Evolutionary conservation across 1,140 invertebrate genomes (phyloP), one percentile per base, ranked within the genome.

Genomic region (Musca domestica): DNA sequence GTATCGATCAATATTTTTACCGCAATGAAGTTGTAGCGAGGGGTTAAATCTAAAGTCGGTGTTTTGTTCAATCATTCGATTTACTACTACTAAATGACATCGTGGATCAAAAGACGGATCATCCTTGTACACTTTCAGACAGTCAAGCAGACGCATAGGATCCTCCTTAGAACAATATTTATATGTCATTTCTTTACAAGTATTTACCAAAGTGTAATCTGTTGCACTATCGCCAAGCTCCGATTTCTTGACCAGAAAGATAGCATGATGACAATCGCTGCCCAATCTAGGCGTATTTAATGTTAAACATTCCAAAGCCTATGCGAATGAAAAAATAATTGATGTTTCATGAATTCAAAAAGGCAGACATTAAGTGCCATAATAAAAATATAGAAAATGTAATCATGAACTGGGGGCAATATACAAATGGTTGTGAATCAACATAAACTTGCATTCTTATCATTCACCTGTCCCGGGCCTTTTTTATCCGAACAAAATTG

Each of bases 41-140:
- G 93, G 92, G 85, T 99, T 98, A 56, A 99, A 90, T 71, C 96
- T 87, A 74, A 94, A 94, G 83, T 99, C 96, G 52, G 89, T 87
- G 80, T 94, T 95, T 83, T 96, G 94, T 81, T 95, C 94, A 66
- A 95, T 91, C 88, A 98, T 92, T 77, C 97, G 86, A 80, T 91
- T 90, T 9, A 94, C 85, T 3, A 99, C 90, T 14, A 98, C 87
- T 63, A 89, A 84, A 75, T 92, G 90, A 81, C 98, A 99, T 64
- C 90, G 90, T 65, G 89, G 87, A 79, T 96, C 92, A 83, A 96
- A 98, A 22, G 86, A 87, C 19, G 85, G 82, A 72, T 95, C 88
- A 76, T 96, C 89, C 78, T 92, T 93, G 72, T 93, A 87, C 70
- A 85, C 85, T 78, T 91, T 92, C 14, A 92, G 81, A 77, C 91